phyloP scores from a whole-genome alignment of 2,888 invertebrate genomes.

The Lycia hirtaria region DNA sequence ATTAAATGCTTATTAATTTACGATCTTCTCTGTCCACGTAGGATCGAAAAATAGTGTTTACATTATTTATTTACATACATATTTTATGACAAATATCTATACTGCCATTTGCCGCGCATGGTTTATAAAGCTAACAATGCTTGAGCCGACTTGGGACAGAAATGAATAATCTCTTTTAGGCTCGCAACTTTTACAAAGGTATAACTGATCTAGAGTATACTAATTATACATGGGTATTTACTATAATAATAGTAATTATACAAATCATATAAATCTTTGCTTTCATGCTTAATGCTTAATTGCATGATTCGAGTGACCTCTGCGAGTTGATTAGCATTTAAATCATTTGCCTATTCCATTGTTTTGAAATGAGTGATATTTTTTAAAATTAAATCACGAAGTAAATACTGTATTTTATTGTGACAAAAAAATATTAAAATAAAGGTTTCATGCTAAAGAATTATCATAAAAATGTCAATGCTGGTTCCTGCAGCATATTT shows the following conservation, averaged over 20 bases:
- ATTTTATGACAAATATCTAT: no score
- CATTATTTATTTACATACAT: no score
- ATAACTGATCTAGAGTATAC: neutral
- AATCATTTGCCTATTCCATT: slow-evolving; percentile 9
- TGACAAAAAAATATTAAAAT: neutral
- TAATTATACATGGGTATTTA: slow-evolving; percentile 3
- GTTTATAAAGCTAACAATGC: no score
- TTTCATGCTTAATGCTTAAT: slow-evolving; percentile 14
- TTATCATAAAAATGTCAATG: no score
- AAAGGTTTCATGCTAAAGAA: neutral
- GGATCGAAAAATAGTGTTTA: no score
- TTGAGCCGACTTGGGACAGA: no score
- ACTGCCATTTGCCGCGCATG: no score
- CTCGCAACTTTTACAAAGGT: no score
- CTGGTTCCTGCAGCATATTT: no score
- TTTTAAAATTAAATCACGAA: neutral
- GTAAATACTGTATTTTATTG: neutral
- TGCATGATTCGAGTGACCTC: slow-evolving; percentile 6
- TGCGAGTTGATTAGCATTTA: slow-evolving; percentile 10
- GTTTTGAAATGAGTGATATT: slow-evolving; percentile 13
- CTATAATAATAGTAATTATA: slow-evolving; percentile 4
- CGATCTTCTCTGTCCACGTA: no score
- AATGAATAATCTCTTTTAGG: no score
- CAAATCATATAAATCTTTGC: slow-evolving; percentile 18
- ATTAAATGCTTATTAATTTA: no score